Evolutionary conservation across 1,140 invertebrate genomes (phyloP).

Genomic region (Drosophila parabipectinata): DNA sequence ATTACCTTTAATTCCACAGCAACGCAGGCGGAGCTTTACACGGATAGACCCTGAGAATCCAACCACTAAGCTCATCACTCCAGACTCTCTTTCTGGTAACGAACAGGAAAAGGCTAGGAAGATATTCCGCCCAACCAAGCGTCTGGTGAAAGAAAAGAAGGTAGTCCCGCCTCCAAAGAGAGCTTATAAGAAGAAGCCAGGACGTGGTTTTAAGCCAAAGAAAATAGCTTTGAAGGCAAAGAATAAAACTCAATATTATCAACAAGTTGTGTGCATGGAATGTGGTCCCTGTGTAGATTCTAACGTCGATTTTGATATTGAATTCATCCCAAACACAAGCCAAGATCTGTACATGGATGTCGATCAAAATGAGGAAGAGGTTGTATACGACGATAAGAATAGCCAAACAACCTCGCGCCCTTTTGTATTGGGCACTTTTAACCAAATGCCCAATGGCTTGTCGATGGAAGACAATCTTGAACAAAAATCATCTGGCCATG

Average conservation of each 20-base stretch:
- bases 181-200: not conserved
- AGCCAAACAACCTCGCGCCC: too few relatives aligned
- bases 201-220: too few relatives aligned
- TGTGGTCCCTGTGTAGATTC: not conserved
- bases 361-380: not conserved
- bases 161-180: not conserved
- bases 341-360: not conserved
- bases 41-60: conserved; percentile 19
- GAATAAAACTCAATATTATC: not conserved
- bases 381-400: too few relatives aligned
- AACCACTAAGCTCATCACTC: conserved; percentile 7
- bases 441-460: too few relatives aligned
- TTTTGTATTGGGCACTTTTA: too few relatives aligned
- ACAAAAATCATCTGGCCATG: too few relatives aligned
- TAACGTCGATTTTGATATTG: too few relatives aligned
- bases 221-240: not conserved
- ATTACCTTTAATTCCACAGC: not conserved
- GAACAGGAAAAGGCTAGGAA: conserved; percentile 27
- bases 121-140: conserved; percentile 29
- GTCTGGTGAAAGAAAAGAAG: not conserved
- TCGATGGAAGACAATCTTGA: too few relatives aligned
- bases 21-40: not conserved
- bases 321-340: too few relatives aligned
- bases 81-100: conserved; percentile 38
- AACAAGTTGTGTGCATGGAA: not conserved